Evolutionary conservation across 2,113 vertebrate species (phyloP), one percentile per base, ranked within the genome.

Genomic region (Myrmecophaga tridactyla): DNA sequence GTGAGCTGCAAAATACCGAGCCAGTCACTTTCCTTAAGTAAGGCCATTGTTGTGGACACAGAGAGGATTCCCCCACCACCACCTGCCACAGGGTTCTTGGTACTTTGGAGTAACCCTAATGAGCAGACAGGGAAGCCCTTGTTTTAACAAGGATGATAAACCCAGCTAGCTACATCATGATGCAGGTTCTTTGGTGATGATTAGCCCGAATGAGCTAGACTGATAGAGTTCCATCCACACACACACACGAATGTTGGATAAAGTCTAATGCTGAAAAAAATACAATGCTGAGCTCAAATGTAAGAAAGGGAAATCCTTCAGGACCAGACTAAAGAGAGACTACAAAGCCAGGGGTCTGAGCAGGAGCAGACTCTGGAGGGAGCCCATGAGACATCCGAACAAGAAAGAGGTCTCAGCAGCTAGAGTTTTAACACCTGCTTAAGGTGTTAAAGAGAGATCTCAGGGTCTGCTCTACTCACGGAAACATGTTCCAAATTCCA

Each of bases 161-260:
- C 31, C 41, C n/a, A 67, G 27, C 3, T 0, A 2, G 48, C 7
- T 43, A 25, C 14, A 1, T 72, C 7, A 0, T 25, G 2, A 4
- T 0, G 0, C 23, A 25, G 51, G 17, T 18, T 7, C 14, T 5
- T 65, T 46, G 72, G 17, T 15, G 25, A 2, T 1, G 39, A 13
- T 1, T 21, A 56, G 29, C 78, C 8, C 0, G 36, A 67, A 51
- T 63, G 29, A 10, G 56, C 56, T 23, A 51, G 51, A 23, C 46
- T 3, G 25, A 20, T 43, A 27, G 21, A 14, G 14, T 13, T 6
- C 65, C 36, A 14, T 69, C 29, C 39, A 58, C 10, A 46, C 56
- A 31, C 56, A 31, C 31, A 27, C 36, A 58, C 7, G 7, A 20
- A 70, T 39, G 36, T 56, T 27, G 17, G 39, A 4, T 39, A 78